Base-by-base conservation (phyloP, 2,113 vertebrate species). In the Cisticola juncidis region DNA sequence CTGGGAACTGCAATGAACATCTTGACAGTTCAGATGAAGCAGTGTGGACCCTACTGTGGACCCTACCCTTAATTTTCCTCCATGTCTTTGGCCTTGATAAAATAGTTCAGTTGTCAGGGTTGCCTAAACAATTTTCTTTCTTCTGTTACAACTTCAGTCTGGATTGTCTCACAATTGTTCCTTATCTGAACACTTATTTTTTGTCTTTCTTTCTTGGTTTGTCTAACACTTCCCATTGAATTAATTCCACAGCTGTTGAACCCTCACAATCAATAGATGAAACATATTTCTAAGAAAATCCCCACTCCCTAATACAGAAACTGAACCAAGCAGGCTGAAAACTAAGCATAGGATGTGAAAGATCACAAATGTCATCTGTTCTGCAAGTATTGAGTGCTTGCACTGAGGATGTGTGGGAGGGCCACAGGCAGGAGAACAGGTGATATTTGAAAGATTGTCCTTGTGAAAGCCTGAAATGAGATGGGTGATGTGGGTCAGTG, bases 401-500 rank as follows among this genome's bases (percentile, higher is more conserved):
- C 26, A 29, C 29, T n/a, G 25, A 47, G 51, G 14, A 25, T 3
- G 1, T 9, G 18, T 29, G 56, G 45, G 44, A 79, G 33, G 23
- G 47, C 53, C 21, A 33, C 0, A 3, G 36, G 8, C 25, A n/a
- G 54, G 31, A 90, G 48, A 38, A 64, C 5, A 23, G 57, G 13
- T 60, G 44, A 22, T 71, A 19, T 51, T 91, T 76, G 33, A 48
- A 79, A 71, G 25, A 48, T 56, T 88, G 19, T 73, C 28, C 38
- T 64, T 80, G 17, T 57, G 23, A 44, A 88, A 88, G 65, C 24
- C 68, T 83, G 71, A 54, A 71, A 60, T 69, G 7, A 48, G 19
- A 12, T 28, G 48, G 17, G 11, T 51, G 36, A 28, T 57, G 40
- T 31, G 8, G 4, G 23, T 36, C 48, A 21, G 19, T 0, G 0